Base-by-base conservation (phyloP, 1,140 invertebrate species). In the Andricus grossulariae region DNA sequence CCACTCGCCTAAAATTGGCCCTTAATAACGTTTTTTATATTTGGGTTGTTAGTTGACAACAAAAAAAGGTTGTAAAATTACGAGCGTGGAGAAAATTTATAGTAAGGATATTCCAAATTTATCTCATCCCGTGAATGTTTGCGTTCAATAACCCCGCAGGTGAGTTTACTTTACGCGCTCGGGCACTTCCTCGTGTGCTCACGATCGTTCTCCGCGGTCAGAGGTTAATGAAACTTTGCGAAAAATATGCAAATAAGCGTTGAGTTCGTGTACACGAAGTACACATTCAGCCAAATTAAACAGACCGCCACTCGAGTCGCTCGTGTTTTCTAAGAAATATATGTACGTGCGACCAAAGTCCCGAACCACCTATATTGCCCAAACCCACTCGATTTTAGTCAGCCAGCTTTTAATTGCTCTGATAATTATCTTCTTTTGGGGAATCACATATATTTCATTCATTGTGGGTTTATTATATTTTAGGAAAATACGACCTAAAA, bases 141-240 rank as follows among this genome's bases (percentile, higher is more conserved):
- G 60, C 32, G 60, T 66, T 66, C 60, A 66, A 66, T 66, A 66
- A 66, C 60, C 60, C 60, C 15, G 60, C 60, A 66, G 60, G 25
- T 66, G 60, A 66, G 25, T 66, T 66, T 66, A 66, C 60, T 66
- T 66, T 66, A n/a, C 60, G 60, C 60, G 60, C 60, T 66, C 60
- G 21, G 39, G 16, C 15, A 66, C 60, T 66, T 66, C 60, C 60
- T 39, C 25, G n/a, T 66, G 25, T 66, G 15, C 32, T 32, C 25
- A 66, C 60, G 15, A 66, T 66, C 21, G 60, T 25, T 39, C 18
- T 21, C 18, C 4, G 25, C 25, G 60, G 60, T 66, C 60, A 66
- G 25, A 66, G 60, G 60, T 66, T 66, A 66, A 66, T 66, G 60
- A 66, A 66, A 66, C 60, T 66, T 66, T 66, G 60, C 60, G 25